A percentile compares a stretch with the other conserved stretches of the same genome.
Conservation (phyloP, 2,888 invertebrate genomes). For the Dichetophora obliterata region DNA sequence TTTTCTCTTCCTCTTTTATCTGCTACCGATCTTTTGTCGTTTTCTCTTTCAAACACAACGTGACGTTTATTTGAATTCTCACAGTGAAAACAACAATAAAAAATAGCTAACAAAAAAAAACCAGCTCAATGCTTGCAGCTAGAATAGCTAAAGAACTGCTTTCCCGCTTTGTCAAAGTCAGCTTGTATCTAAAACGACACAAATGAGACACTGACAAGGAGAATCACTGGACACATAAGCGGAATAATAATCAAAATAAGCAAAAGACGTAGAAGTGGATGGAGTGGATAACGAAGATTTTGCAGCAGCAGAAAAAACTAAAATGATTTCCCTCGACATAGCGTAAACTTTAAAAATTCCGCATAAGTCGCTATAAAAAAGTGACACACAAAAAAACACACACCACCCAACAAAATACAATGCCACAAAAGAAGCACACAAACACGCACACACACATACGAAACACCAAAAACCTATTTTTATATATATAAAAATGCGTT, state of each 20-base stretch:
- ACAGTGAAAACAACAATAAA: no score
- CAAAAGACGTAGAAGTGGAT: neutral
- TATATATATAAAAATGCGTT: neutral
- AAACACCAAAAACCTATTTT: neutral
- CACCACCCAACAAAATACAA: neutral
- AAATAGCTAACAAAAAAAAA: no score
- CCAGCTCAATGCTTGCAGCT: no score
- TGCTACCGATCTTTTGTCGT: no score
- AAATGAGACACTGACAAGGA: conserved; percentile 1
- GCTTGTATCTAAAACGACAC: neutral
- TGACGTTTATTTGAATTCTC: no score
- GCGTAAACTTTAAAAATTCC: neutral
- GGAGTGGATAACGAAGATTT: no score
- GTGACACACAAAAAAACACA: neutral
- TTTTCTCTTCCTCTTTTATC: no score
- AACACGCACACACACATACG: neutral
- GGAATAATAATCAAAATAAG: neutral
- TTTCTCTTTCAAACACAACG: no score
- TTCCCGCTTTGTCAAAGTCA: no score
- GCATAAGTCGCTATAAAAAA: neutral
- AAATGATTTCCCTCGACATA: conserved; percentile 7
- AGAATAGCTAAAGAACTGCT: no score
- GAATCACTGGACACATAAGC: neutral
- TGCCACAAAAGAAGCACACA: neutral
- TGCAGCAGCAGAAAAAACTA: no score